phyloP scores from a whole-genome alignment of 2,113 vertebrate species.

The Callaeas wilsoni region DNA sequence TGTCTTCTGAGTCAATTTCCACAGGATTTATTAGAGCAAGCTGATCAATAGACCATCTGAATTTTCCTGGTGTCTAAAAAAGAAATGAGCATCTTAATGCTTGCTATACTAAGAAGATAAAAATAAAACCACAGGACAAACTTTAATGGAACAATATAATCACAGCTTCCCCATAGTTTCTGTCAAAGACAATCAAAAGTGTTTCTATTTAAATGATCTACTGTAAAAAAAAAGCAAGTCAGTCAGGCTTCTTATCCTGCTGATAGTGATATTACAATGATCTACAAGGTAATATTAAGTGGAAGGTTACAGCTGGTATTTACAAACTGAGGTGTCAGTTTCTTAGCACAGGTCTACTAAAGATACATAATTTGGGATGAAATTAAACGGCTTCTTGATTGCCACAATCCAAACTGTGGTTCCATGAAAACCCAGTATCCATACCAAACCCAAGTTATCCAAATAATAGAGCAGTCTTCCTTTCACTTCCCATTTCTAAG shows the following conservation, averaged over 20 bases:
- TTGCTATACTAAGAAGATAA: not conserved
- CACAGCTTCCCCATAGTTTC: not conserved
- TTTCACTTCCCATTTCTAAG: not conserved
- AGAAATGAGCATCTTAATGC: not conserved
- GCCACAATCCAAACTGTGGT: not conserved
- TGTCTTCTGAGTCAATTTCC: constrained; percentile 93
- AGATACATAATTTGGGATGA: not conserved
- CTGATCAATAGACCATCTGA: constrained; percentile 96
- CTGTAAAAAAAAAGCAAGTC: not conserved
- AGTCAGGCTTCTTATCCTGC: not conserved
- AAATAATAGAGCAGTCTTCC: not conserved
- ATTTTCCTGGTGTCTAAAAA: constrained; percentile 87
- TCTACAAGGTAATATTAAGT: not conserved
- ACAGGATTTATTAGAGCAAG: constrained; percentile 91
- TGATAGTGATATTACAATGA: not conserved
- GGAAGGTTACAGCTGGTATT: not conserved
- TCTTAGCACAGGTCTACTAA: not conserved
- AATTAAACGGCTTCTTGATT: not conserved
- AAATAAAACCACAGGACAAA: not conserved
- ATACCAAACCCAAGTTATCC: not conserved
- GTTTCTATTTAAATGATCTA: not conserved
- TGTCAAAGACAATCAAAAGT: not conserved
- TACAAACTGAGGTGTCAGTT: not conserved
- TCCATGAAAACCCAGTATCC: not conserved
- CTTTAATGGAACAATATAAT: not conserved